phyloP scores from a whole-genome alignment of 2,113 vertebrate species.

The Otus sunia region DNA sequence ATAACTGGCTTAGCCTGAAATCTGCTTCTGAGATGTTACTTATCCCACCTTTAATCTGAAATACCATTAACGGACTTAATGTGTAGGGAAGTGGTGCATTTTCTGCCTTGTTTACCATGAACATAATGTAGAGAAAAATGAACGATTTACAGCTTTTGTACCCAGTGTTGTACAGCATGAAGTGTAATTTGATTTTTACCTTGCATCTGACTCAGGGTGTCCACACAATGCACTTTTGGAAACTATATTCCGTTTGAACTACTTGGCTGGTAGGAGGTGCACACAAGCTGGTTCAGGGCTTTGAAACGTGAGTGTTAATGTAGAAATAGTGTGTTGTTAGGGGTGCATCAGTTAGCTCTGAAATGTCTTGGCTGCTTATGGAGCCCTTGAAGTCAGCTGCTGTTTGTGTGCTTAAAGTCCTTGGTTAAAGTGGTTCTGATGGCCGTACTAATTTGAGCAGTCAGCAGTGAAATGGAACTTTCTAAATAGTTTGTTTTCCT shows the following conservation, averaged over 20 bases:
- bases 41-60: background rate
- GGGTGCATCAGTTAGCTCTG: background rate
- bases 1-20: background rate
- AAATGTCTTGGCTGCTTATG: background rate
- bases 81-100: background rate
- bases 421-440: background rate
- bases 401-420: background rate
- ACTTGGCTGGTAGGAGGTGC: background rate
- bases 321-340: background rate
- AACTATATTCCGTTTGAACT: accelerated
- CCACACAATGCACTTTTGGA: accelerated
- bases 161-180: accelerated
- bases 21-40: background rate
- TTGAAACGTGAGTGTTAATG: accelerated
- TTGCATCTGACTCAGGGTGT: accelerated
- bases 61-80: background rate
- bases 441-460: background rate
- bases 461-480: background rate
- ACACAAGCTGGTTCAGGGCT: background rate
- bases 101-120: background rate
- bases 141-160: background rate
- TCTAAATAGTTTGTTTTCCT: background rate
- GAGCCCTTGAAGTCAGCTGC: background rate
- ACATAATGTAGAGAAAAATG: background rate
- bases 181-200: background rate